phyloP scores from a whole-genome alignment of 2,888 invertebrate genomes.

The Nesidiocoris tenuis region DNA sequence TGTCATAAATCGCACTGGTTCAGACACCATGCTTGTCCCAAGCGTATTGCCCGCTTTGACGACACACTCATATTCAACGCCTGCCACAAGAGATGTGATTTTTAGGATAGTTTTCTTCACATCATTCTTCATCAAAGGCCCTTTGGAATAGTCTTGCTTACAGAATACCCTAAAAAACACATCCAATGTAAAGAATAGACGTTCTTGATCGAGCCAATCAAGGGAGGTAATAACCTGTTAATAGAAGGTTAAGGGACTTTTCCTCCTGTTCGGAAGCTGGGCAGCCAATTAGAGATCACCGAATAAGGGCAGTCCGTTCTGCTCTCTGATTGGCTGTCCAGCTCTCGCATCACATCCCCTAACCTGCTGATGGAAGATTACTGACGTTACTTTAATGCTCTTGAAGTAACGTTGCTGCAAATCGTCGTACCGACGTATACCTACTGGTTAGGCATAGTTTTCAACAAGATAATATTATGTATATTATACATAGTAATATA shows the following conservation, averaged over 20 bases:
- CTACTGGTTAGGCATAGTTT: too few relatives aligned
- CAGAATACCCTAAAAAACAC: conserved; percentile 70
- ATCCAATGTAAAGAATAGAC: too few relatives aligned
- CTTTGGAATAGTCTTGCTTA: conserved; percentile 60
- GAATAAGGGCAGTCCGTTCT: too few relatives aligned
- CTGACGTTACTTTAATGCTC: too few relatives aligned
- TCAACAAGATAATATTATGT: too few relatives aligned
- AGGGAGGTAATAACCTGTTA: not conserved
- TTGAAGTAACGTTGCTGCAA: too few relatives aligned
- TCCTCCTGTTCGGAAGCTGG: too few relatives aligned
- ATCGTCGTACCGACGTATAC: too few relatives aligned
- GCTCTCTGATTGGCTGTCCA: not conserved
- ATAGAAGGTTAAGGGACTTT: too few relatives aligned
- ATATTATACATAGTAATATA: too few relatives aligned
- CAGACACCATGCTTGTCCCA: conserved; percentile 74
- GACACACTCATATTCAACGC: conserved; percentile 74
- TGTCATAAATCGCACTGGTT: conserved; percentile 65
- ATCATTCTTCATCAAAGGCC: conserved; percentile 67
- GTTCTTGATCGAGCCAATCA: not conserved
- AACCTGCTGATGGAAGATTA: too few relatives aligned
- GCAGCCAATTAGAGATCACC: not conserved
- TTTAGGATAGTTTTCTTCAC: conserved; percentile 70
- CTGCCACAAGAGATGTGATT: conserved; percentile 70
- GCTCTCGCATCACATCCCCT: too few relatives aligned
- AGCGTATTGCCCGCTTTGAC: conserved; percentile 78